phyloP scores from a whole-genome alignment of 1,140 invertebrate species.

The Tribolium madens region DNA sequence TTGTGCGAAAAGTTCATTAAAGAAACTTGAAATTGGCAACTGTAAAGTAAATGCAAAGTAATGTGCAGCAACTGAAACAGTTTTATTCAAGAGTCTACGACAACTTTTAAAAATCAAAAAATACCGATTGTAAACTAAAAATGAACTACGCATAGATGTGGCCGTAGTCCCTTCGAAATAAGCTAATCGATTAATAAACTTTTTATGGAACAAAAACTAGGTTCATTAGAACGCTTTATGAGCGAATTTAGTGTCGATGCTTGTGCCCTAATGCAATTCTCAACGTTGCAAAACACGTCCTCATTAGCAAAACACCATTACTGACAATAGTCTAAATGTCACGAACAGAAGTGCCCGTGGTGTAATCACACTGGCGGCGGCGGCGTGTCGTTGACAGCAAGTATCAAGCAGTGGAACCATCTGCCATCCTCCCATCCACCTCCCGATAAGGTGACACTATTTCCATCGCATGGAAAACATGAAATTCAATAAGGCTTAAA shows the following conservation, averaged over 20 bases:
- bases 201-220: conserved; percentile 8
- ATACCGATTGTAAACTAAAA: background rate
- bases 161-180: background rate
- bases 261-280: conserved; percentile 19
- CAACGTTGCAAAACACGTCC: conserved; percentile 31
- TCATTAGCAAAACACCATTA: conserved; percentile 39
- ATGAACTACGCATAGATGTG: background rate
- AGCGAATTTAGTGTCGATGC: background rate
- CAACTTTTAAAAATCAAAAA: background rate
- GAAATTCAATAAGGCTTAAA: conserved; percentile 26
- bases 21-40: background rate
- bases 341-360: conserved; percentile 34
- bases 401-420: conserved; percentile 30
- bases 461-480: conserved; percentile 22
- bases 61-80: background rate
- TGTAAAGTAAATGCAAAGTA: background rate
- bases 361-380: conserved; percentile 22
- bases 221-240: conserved; percentile 20
- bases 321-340: conserved; percentile 35
- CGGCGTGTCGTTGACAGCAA: conserved; percentile 35
- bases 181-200: conserved; percentile 11
- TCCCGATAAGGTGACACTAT: conserved; percentile 23
- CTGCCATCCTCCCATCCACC: conserved; percentile 27
- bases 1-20: background rate
- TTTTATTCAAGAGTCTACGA: background rate